Evolutionary conservation across 1,140 invertebrate species (phyloP).

Genomic region (Neodiprion virginianus): DNA sequence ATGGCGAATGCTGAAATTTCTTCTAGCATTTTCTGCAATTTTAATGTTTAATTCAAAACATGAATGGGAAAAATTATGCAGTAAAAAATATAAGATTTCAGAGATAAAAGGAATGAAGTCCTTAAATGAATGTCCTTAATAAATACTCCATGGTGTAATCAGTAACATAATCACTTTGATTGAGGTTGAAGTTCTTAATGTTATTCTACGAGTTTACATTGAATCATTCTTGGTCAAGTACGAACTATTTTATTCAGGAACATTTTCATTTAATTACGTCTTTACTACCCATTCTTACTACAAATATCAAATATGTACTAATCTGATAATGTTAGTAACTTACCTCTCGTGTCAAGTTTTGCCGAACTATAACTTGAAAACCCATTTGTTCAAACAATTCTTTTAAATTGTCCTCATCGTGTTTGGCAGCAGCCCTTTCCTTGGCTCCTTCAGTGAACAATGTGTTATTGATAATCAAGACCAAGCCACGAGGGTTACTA

Average conservation of each 20-base stretch:
- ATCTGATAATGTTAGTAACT: not conserved
- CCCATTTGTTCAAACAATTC: slow-evolving; percentile 63
- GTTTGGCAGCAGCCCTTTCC: slow-evolving; percentile 56
- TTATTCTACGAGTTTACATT: too few relatives aligned
- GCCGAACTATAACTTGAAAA: slow-evolving; percentile 56
- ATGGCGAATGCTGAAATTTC: slow-evolving; percentile 49
- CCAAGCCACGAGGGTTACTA: slow-evolving; percentile 63
- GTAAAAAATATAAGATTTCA: slow-evolving; percentile 14
- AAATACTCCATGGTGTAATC: slow-evolving; percentile 6
- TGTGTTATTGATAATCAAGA: slow-evolving; percentile 67
- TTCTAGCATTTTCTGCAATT: slow-evolving; percentile 51
- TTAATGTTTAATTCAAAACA: not conserved
- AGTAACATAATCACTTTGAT: not conserved
- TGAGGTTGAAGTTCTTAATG: too few relatives aligned
- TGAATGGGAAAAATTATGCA: not conserved
- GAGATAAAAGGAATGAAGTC: not conserved
- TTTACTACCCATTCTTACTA: too few relatives aligned
- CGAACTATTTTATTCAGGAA: too few relatives aligned
- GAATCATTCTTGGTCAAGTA: too few relatives aligned
- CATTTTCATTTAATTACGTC: too few relatives aligned
- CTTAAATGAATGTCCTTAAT: too few relatives aligned
- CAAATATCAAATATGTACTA: not conserved
- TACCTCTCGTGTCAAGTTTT: slow-evolving; percentile 56
- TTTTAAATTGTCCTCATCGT: slow-evolving; percentile 61
- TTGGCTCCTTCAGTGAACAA: slow-evolving; percentile 45